Evolutionary conservation across 1,140 invertebrate genomes (phyloP), one percentile per base, ranked within the genome.

Genomic region (Ephestia elutella): DNA sequence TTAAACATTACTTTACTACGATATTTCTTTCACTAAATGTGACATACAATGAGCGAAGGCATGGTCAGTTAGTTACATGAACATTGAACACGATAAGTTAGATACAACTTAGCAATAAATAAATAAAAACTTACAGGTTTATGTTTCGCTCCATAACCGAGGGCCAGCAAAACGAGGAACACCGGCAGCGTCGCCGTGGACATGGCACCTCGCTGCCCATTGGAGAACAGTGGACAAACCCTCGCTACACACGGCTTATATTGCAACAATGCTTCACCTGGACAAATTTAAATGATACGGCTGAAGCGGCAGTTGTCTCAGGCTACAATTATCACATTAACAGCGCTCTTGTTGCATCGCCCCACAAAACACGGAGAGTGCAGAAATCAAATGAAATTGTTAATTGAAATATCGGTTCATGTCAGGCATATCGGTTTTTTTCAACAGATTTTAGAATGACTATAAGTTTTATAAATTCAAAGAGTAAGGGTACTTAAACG

Each of bases 51-150:
- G n/a, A n/a, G n/a, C n/a, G n/a, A n/a, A n/a, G n/a, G n/a, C n/a
- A n/a, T n/a, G n/a, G n/a, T n/a, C n/a, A n/a, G n/a, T n/a, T n/a
- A n/a, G n/a, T n/a, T n/a, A n/a, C n/a, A n/a, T n/a, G n/a, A n/a
- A n/a, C n/a, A n/a, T n/a, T n/a, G n/a, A n/a, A n/a, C n/a, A n/a
- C n/a, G n/a, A n/a, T n/a, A n/a, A n/a, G n/a, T n/a, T n/a, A n/a
- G n/a, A n/a, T n/a, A n/a, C n/a, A 1, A 32, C 9, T 32, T 10
- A 32, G 4, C 30, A 32, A 32, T 8, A 10, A 32, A 32, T 32
- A 9, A 8, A 11, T 5, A 10, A 10, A 32, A 10, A 44, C 78
- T 81, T 74, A 87, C 84, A 60, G 80, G 80, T 65, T 79, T 85
- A 49, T 82, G 71, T 51, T 87, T 85, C 2, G 54, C 73, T 3